Evolutionary conservation across 1,140 invertebrate genomes (phyloP).

Genomic region (Drosophila sucinea): DNA sequence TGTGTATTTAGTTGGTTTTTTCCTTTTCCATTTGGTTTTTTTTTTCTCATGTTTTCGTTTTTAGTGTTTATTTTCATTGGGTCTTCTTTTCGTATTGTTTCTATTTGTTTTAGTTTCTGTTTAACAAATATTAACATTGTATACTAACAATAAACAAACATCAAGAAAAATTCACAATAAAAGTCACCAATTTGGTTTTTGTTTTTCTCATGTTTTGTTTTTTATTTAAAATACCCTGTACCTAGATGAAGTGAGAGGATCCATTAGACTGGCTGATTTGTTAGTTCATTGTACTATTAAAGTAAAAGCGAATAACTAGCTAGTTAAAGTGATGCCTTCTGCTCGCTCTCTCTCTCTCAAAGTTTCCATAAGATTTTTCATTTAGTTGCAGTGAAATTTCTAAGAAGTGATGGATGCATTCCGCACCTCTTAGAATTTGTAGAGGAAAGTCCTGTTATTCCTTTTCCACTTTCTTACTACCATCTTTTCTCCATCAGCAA

Average conservation of each 20-base stretch:
- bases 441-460: no score
- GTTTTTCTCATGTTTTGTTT: not conserved
- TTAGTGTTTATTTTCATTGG: not conserved
- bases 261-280: not conserved
- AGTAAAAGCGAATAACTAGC: no score
- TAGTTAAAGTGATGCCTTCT: no score
- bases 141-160: constrained; percentile 57
- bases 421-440: no score
- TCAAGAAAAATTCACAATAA: constrained; percentile 51
- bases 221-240: not conserved
- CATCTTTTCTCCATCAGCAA: no score
- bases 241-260: not conserved
- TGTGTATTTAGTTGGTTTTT: constrained; percentile 81
- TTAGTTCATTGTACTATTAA: no score
- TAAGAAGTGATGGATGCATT: no score
- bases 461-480: no score
- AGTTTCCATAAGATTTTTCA: no score
- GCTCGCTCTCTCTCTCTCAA: no score
- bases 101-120: constrained; percentile 47
- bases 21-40: constrained; percentile 52
- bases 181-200: constrained; percentile 29
- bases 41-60: constrained; percentile 28
- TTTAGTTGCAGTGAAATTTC: no score
- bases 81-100: constrained; percentile 53
- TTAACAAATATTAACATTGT: constrained; percentile 73